Evolutionary conservation across 2,113 vertebrate species (phyloP), one percentile per base, ranked within the genome.

Genomic region (Scatophagus argus): DNA sequence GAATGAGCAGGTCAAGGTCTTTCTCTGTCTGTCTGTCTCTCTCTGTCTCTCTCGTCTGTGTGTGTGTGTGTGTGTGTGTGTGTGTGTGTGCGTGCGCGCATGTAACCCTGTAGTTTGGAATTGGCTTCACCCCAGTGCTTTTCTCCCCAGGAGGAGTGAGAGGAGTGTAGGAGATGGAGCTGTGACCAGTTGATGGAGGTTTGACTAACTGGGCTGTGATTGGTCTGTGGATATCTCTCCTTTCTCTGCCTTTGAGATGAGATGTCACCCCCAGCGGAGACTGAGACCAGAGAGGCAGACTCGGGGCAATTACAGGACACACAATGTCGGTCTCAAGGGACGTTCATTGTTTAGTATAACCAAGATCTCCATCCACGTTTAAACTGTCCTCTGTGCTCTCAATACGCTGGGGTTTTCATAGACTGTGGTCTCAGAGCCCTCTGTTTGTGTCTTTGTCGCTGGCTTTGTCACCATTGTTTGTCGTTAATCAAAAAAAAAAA

Each of bases 1-100:
- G 74, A 88, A 68, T 74, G 77, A 88, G 74, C 72, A 84, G 89
- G 90, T 93, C 88, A 90, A 93, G 87, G 86, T 88, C 82, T 88
- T 69, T 84, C 68, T 25, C 43, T 58, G 1, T 31, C 27, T 27
- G 49, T 62, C 43, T 59, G 23, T 74, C 23, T 70, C 39, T 29
- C 51, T 56, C 23, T 31, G 46, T 49, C 21, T 49, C 47, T 49
- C 44, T 21, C 6, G 41, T 74, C 49, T 43, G 23, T 47, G 54
- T 43, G 71, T 72, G 66, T 47, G 62, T 52, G 25, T 29, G 47
- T 47, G 27, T 70, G 12, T 76, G 1, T 59, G 61, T 32, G 27
- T 4, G 8, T 63, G 47, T 81, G 58, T 75, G 43, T 63, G 64
- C 78, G 74, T 74, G 65, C 61, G 61, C 62, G 41, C 69, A 32